Percentiles rank a stretch among this genome's conserved stretches.
These are phyloP conservation scores for Poecile montanus DNA, from an alignment of 2,797 vertebrate species.

Conservation along the genomic window DNA sequence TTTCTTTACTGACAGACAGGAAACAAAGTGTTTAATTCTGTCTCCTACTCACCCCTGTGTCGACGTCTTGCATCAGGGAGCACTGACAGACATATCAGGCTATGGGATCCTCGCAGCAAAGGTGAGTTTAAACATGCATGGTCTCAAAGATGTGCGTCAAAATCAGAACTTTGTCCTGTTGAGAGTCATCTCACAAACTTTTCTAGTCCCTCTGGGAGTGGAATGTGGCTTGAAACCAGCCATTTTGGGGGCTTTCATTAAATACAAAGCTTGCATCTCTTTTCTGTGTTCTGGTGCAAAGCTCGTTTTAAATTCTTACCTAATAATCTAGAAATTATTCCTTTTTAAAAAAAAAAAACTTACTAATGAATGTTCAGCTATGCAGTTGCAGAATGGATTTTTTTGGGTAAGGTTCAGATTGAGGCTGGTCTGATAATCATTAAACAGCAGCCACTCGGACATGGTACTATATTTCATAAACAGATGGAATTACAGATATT, in stretches of 20 bases:
- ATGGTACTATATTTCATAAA: background rate
- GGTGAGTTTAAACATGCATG: slow-evolving; percentile 71
- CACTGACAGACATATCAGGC: slow-evolving; percentile 91
- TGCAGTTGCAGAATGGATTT: background rate
- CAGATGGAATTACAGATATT: background rate
- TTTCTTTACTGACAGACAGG: slow-evolving; percentile 81
- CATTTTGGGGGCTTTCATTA: background rate
- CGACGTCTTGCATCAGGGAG: slow-evolving; percentile 92
- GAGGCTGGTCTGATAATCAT: background rate
- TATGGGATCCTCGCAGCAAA: slow-evolving; percentile 96
- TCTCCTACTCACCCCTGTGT: slow-evolving; percentile 92
- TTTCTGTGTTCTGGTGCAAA: background rate
- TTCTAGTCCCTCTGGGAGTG: background rate
- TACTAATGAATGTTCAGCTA: background rate
- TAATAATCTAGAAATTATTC: background rate
- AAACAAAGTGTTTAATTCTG: slow-evolving; percentile 94
- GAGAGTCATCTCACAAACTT: background rate
- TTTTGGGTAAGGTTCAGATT: background rate
- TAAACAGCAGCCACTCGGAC: background rate
- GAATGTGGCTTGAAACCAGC: background rate
- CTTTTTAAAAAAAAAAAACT: background rate
- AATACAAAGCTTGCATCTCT: background rate
- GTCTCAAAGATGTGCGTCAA: background rate
- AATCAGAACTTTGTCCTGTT: background rate
- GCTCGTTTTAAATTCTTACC: background rate